These are phyloP conservation scores for Gibbula magus DNA, from an alignment of 2,888 invertebrate genomes.

Conservation along the genomic window DNA sequence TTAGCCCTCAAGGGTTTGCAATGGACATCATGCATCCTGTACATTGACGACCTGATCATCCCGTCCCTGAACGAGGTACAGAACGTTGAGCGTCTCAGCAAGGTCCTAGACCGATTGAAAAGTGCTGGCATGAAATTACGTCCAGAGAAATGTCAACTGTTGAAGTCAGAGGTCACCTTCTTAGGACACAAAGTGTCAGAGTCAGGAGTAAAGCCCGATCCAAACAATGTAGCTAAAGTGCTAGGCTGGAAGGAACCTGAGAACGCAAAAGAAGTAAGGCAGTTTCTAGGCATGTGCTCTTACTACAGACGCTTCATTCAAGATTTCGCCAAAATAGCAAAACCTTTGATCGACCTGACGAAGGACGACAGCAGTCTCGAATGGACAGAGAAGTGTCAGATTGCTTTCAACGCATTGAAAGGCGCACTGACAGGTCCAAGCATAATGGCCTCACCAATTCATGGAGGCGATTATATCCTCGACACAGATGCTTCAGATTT, in stretches of 20 bases:
- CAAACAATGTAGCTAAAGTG: too few species aligned
- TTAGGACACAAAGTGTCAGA: not conserved
- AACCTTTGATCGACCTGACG: too few species aligned
- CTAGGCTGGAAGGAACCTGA: too few species aligned
- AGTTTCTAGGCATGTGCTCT: not conserved
- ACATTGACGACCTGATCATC: not conserved
- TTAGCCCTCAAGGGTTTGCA: too few species aligned
- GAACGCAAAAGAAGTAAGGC: not conserved
- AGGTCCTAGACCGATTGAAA: not conserved
- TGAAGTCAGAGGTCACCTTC: not conserved
- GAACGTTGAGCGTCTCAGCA: not conserved
- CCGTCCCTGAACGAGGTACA: not conserved
- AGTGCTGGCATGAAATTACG: not conserved
- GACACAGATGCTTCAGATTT: too few species aligned
- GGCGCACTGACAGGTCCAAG: too few species aligned
- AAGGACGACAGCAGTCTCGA: not conserved
- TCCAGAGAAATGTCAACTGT: too few species aligned
- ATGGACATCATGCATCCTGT: too few species aligned
- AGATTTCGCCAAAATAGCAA: too few species aligned
- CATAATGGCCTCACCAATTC: too few species aligned
- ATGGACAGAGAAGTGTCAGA: not conserved
- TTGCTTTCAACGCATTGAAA: not conserved
- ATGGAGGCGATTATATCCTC: too few species aligned
- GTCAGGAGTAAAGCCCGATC: not conserved
- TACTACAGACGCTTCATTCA: too few species aligned